phyloP scores from a whole-genome alignment of 2,797 vertebrate genomes.

The Trachurus trachurus region DNA sequence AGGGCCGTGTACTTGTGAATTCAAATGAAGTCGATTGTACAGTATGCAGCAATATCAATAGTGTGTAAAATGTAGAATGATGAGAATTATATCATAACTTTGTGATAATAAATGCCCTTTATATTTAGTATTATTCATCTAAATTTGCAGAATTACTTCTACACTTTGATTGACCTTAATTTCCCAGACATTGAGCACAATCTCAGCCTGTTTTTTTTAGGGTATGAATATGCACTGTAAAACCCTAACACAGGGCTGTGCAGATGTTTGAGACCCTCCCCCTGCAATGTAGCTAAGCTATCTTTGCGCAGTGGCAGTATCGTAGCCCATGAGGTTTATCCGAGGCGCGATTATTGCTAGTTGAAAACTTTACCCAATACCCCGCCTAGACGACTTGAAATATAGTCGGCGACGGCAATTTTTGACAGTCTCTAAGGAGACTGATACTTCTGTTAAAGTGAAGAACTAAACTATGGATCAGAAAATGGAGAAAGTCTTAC shows the following conservation, averaged over 20 bases:
- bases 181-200: fast-evolving
- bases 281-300: no score
- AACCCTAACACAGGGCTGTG: no score
- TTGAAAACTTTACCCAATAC: conserved; percentile 94
- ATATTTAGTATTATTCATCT: no score
- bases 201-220: fast-evolving
- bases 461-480: no score
- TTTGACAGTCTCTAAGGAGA: conserved; percentile 91
- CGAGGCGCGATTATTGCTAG: conserved; percentile 93
- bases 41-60: conserved; percentile 88
- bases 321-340: conserved; percentile 92
- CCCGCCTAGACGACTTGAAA: conserved; percentile 91
- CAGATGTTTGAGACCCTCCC: no score
- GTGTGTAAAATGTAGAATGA: conserved; percentile 54
- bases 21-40: conserved; percentile 92
- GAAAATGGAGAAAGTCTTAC: no score
- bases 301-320: conserved; percentile 84
- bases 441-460: conserved; percentile 14
- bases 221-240: no score
- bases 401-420: conserved; percentile 91
- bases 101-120: no score
- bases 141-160: no score
- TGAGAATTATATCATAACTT: no score
- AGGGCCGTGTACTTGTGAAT: conserved; percentile 86
- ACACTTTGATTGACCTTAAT: no score